A percentile compares a stretch with the other conserved stretches of the same genome.
These are phyloP conservation scores for Euwallacea similis DNA, from an alignment of 1,140 invertebrate species.

Conservation along the genomic window DNA sequence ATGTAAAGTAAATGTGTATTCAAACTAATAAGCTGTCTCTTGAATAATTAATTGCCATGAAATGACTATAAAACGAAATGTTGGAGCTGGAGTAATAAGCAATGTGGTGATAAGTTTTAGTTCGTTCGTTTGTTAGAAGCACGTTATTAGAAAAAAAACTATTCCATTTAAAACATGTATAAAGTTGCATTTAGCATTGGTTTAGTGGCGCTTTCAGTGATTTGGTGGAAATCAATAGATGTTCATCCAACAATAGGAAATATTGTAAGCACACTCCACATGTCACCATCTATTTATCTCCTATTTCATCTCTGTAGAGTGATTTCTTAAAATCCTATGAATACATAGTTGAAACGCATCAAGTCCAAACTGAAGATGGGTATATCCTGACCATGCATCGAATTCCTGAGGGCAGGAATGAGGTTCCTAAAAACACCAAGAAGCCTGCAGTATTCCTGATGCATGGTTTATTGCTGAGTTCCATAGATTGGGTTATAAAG, in stretches of 20 bases:
- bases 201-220: background rate
- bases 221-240: constrained; percentile 12
- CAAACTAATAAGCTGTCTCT: background rate
- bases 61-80: too few relatives aligned
- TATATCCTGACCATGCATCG: constrained; percentile 61
- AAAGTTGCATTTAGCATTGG: background rate
- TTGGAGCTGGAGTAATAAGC: too few relatives aligned
- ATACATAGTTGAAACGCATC: constrained; percentile 62
- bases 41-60: too few relatives aligned
- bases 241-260: background rate
- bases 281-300: background rate
- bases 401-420: constrained; percentile 13
- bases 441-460: constrained; percentile 6
- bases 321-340: constrained; percentile 40
- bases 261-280: constrained; percentile 14
- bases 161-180: background rate
- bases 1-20: background rate
- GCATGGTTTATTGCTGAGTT: constrained; percentile 58
- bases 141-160: too few relatives aligned
- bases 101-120: too few relatives aligned
- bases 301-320: constrained; percentile 37
- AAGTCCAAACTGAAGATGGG: constrained; percentile 67
- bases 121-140: too few relatives aligned
- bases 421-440: background rate
- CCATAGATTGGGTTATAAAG: constrained; percentile 71